Evolutionary conservation across 1,140 invertebrate genomes (phyloP).

Genomic region (Musca domestica): DNA sequence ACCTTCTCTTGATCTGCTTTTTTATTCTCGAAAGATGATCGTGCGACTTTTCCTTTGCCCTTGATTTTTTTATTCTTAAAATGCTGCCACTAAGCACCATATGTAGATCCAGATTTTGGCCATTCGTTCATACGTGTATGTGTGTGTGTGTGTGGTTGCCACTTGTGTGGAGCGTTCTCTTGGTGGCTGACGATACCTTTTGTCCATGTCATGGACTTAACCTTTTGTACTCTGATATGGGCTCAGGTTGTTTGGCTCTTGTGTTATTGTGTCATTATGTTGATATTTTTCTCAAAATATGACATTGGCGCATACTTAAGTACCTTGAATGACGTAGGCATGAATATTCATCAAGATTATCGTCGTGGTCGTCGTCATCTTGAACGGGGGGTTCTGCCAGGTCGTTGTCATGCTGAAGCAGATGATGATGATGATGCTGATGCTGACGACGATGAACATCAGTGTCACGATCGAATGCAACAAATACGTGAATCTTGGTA

Average conservation of each 20-base stretch:
- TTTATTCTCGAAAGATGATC: constrained; percentile 16
- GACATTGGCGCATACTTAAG: constrained; percentile 24
- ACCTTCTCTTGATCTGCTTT: background rate
- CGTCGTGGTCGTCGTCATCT: background rate
- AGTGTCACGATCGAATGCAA: background rate
- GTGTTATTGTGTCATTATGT: background rate
- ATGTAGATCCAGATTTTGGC: background rate
- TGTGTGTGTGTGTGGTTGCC: background rate
- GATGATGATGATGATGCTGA: background rate
- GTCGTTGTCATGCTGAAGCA: background rate
- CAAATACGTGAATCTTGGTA: background rate
- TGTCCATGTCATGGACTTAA: background rate
- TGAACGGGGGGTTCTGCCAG: too few relatives aligned
- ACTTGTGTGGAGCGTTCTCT: background rate
- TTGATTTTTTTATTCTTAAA: background rate
- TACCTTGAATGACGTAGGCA: constrained; percentile 13
- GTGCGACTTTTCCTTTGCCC: constrained; percentile 1
- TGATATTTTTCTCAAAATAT: constrained; percentile 13
- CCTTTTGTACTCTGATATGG: background rate
- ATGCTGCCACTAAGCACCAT: background rate
- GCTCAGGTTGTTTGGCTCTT: background rate
- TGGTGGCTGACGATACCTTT: background rate
- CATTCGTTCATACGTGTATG: background rate
- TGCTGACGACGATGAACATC: background rate
- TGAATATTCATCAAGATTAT: constrained; percentile 14